Evolutionary conservation across 2,888 invertebrate species (phyloP).

Genomic region (Prionchulus punctatus): DNA sequence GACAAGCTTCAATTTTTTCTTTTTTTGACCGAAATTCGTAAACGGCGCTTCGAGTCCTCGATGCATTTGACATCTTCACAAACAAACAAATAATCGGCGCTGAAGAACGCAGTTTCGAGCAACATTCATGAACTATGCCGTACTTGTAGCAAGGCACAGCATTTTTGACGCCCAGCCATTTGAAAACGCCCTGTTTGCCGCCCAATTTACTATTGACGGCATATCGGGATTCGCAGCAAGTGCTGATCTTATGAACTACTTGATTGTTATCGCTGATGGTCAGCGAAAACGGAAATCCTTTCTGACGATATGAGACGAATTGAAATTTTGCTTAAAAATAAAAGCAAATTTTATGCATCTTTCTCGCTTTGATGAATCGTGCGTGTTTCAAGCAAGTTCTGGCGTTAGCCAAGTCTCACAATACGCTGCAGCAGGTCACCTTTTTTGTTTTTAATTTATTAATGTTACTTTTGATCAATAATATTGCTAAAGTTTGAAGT

Average conservation of each 20-base stretch:
- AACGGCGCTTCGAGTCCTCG: conserved; percentile 3
- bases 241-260: neutral
- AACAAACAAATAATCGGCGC: neutral
- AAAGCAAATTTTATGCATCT: no score
- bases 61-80: conserved; percentile 1
- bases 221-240: conserved; percentile 8
- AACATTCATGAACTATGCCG: no score
- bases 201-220: neutral
- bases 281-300: conserved; percentile 6
- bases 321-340: conserved; percentile 4
- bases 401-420: no score
- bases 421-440: no score
- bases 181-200: neutral
- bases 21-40: conserved; percentile 7
- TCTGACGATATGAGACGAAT: conserved; percentile 10
- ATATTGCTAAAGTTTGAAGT: no score
- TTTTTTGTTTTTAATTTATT: no score
- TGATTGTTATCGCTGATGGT: neutral
- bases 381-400: no score
- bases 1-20: conserved; percentile 1
- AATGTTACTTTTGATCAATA: no score
- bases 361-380: no score
- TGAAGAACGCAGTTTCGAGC: no score
- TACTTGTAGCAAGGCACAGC: conserved; percentile 10
- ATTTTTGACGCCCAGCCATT: conserved; percentile 8